A percentile compares a stretch with the other conserved stretches of the same genome.
Evolutionary conservation across 2,888 invertebrate species (phyloP).

Genomic region (Yponomeuta evonymella): DNA sequence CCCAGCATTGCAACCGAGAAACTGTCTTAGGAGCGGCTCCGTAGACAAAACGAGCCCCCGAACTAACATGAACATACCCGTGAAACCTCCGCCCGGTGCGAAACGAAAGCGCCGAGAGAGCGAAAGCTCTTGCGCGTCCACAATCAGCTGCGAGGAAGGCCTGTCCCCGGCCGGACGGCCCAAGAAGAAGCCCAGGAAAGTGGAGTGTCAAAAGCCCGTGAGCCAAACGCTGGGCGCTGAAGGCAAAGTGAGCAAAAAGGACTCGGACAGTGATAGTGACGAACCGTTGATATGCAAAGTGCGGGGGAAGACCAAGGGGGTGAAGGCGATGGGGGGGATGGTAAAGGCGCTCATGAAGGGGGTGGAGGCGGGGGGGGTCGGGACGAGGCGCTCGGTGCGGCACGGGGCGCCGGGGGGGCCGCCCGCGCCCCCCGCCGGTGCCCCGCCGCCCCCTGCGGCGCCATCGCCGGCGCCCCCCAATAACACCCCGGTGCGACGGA

Average conservation of each 20-base stretch:
- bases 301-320: constrained; percentile 50
- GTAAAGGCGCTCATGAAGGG: constrained; percentile 29
- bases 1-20: constrained; percentile 47
- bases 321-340: constrained; percentile 27
- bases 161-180: constrained; percentile 51
- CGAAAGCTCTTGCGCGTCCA: constrained; percentile 82
- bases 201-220: constrained; percentile 55
- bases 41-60: constrained; percentile 57
- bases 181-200: constrained; percentile 57
- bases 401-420: constrained; percentile 40
- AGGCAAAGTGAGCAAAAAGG: constrained; percentile 73
- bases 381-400: constrained; percentile 75
- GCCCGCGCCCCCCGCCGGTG: constrained; percentile 20
- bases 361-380: constrained; percentile 66
- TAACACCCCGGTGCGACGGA: constrained; percentile 64
- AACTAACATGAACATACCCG: constrained; percentile 28
- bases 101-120: constrained; percentile 89
- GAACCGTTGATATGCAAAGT: constrained; percentile 86
- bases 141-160: constrained; percentile 76
- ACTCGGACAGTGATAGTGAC: constrained; percentile 86
- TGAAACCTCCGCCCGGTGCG: constrained; percentile 41
- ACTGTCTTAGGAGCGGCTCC: constrained; percentile 52
- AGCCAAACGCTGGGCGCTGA: constrained; percentile 62
- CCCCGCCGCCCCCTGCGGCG: constrained; percentile 38
- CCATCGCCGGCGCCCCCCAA: constrained; percentile 39